Conservation (phyloP, 2,888 invertebrate genomes). For the Patella pellucida region DNA sequence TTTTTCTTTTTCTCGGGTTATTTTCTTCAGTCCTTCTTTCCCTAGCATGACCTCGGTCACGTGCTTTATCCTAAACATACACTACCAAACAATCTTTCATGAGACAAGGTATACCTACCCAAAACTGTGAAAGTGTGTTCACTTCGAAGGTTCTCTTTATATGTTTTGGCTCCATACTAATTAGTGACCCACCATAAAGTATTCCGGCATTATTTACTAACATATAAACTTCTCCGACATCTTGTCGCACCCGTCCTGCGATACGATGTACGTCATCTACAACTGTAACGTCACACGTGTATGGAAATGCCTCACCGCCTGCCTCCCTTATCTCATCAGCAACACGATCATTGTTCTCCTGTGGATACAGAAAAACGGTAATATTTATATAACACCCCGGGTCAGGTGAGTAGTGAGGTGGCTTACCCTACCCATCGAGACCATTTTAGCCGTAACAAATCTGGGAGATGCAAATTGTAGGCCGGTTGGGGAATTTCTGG, state of each 20-base stretch:
- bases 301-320: conserved; percentile 50
- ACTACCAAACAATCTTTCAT: background rate
- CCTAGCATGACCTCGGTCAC: too few relatives aligned
- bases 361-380: background rate
- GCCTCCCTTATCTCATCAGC: conserved; percentile 44
- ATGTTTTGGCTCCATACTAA: conserved; percentile 48
- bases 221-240: conserved; percentile 48
- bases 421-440: too few relatives aligned
- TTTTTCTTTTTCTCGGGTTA: too few relatives aligned
- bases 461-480: too few relatives aligned
- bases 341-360: conserved; percentile 53
- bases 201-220: conserved; percentile 63
- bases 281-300: conserved; percentile 59
- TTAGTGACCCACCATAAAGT: conserved; percentile 49
- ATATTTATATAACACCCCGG: too few relatives aligned
- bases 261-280: conserved; percentile 41
- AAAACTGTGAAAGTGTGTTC: conserved; percentile 58
- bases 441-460: too few relatives aligned
- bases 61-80: too few relatives aligned
- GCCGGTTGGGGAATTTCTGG: too few relatives aligned
- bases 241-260: conserved; percentile 45
- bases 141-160: conserved; percentile 57
- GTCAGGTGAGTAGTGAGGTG: too few relatives aligned
- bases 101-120: conserved; percentile 42
- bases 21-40: too few relatives aligned